These are phyloP conservation scores for Rhagoletis zephyria DNA, from an alignment of 1,140 invertebrate genomes.

Conservation along the genomic window DNA sequence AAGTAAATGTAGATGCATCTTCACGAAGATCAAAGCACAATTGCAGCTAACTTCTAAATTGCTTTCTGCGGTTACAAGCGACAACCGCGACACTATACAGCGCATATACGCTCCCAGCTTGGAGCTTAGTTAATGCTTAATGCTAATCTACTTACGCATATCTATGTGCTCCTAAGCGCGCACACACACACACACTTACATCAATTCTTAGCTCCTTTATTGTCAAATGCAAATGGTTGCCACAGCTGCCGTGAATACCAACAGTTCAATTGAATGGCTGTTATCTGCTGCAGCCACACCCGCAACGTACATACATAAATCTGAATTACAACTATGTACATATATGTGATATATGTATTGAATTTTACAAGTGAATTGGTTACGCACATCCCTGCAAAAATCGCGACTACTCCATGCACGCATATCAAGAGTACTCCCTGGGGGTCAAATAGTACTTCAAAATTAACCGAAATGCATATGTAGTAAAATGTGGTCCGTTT, in stretches of 20 bases:
- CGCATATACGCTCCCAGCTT: neutral
- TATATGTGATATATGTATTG: too few relatives aligned
- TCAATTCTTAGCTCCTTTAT: constrained; percentile 25
- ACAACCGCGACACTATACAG: too few relatives aligned
- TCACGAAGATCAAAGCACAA: constrained; percentile 13
- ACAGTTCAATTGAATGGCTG: neutral
- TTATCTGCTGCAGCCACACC: too few relatives aligned
- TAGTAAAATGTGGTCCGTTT: too few relatives aligned
- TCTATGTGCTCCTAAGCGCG: neutral
- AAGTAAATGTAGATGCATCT: too few relatives aligned
- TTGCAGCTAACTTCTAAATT: neutral
- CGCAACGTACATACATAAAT: neutral
- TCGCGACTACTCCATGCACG: too few relatives aligned
- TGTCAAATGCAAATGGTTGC: neutral
- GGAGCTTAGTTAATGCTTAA: neutral
- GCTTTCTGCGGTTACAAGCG: constrained; percentile 5
- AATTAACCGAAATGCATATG: too few relatives aligned
- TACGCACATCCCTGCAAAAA: neutral
- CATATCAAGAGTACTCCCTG: too few relatives aligned
- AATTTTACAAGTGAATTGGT: neutral
- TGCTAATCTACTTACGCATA: neutral
- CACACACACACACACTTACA: neutral
- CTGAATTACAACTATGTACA: too few relatives aligned
- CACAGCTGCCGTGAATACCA: neutral
- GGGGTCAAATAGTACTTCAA: too few relatives aligned